Evolutionary conservation across 2,888 invertebrate species (phyloP).

Genomic region (Nymphalis c-album): DNA sequence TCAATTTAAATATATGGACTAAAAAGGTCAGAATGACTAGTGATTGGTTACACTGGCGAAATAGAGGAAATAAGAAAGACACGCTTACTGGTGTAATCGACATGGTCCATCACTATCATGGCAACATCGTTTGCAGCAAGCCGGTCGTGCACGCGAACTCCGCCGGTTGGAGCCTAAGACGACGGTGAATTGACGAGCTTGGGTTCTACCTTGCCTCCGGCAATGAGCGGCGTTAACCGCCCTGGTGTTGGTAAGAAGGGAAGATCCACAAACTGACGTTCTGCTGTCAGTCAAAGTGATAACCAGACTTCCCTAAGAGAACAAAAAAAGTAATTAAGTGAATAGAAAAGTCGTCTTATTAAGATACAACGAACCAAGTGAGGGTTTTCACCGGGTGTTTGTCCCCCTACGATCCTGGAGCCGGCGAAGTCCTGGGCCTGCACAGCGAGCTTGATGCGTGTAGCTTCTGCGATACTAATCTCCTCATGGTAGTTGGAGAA

Average conservation of each 20-base stretch:
- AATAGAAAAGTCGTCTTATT: background rate
- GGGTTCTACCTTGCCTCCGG: conserved; percentile 44
- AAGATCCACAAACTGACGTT: conserved; percentile 49
- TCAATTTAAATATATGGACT: no score
- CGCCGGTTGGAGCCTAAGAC: conserved; percentile 47
- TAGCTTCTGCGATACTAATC: conserved; percentile 49
- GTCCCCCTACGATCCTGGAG: conserved; percentile 51
- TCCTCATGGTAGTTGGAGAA: conserved; percentile 47
- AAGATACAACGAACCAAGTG: conserved; percentile 39
- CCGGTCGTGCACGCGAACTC: conserved; percentile 40
- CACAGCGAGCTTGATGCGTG: conserved; percentile 45
- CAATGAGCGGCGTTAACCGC: conserved; percentile 53
- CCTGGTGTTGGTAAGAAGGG: no score
- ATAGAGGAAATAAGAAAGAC: background rate
- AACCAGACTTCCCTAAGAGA: conserved; percentile 46
- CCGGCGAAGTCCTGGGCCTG: conserved; percentile 43
- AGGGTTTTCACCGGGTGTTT: conserved; percentile 42
- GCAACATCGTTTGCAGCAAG: conserved; percentile 50
- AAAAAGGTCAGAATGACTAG: no score
- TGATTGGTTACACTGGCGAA: no score
- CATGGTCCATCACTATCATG: conserved; percentile 38
- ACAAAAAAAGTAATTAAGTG: background rate
- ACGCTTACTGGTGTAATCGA: conserved; percentile 42
- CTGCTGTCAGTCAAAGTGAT: conserved; percentile 41
- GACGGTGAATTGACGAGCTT: conserved; percentile 45